phyloP scores from a whole-genome alignment of 2,888 invertebrate genomes.

The Rapana venosa region DNA sequence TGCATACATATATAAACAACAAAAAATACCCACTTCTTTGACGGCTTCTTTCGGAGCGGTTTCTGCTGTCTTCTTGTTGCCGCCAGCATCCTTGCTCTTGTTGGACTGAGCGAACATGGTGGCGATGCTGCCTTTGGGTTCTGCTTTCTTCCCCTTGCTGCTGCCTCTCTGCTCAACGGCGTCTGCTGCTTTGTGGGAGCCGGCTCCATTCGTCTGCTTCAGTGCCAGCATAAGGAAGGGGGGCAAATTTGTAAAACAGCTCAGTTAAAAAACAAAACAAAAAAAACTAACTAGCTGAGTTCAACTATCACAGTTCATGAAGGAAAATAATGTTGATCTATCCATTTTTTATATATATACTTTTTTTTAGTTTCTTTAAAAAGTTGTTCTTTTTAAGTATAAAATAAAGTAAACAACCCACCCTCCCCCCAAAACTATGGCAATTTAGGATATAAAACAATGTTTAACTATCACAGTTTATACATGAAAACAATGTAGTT shows the following conservation, averaged over 20 bases:
- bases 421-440: no score
- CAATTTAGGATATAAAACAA: no score
- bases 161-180: no score
- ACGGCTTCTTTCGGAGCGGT: neutral
- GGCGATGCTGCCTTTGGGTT: conserved; percentile 63
- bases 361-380: no score
- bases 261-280: neutral
- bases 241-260: neutral
- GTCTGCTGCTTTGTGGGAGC: neutral
- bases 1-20: no score
- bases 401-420: no score
- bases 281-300: neutral
- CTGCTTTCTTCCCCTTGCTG: conserved; percentile 48
- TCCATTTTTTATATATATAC: no score
- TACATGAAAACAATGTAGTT: no score
- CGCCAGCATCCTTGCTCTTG: conserved; percentile 37
- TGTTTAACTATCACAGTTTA: no score
- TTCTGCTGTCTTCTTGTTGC: conserved; percentile 47
- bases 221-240: neutral
- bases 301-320: no score
- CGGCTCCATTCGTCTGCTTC: neutral
- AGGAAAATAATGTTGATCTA: no score
- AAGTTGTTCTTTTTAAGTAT: no score
- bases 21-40: conserved; percentile 4
- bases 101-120: conserved; percentile 66